Conservation (phyloP, 2,113 vertebrate species). For the Cochlearius cochlearius region DNA sequence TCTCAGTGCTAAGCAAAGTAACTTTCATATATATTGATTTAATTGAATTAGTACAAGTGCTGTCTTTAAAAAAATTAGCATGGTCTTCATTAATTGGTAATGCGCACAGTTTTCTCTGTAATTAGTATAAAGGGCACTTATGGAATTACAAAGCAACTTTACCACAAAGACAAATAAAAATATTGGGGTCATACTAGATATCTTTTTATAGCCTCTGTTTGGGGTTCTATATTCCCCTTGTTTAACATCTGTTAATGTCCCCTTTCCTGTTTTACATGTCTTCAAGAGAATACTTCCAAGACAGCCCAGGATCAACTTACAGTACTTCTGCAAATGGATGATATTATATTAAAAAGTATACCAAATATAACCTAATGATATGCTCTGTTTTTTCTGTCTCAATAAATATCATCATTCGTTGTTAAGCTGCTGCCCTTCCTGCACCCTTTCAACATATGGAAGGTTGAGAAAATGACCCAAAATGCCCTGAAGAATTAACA, state of each 20-base stretch:
- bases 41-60: neutral
- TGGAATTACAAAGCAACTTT: neutral
- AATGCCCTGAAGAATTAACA: constrained; percentile 17
- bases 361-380: neutral
- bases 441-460: constrained; percentile 41
- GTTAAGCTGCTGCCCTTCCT: constrained; percentile 44
- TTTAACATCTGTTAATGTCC: neutral
- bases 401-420: constrained; percentile 60
- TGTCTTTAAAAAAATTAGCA: neutral
- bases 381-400: constrained; percentile 48
- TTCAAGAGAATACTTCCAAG: neutral
- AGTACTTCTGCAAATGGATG: neutral
- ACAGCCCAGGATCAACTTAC: neutral
- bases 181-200: too few species aligned
- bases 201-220: neutral
- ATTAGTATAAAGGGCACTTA: neutral
- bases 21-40: neutral
- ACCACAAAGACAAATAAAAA: neutral
- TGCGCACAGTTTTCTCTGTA: neutral
- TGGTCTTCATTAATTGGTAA: neutral
- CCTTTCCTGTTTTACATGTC: neutral
- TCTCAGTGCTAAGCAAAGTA: neutral
- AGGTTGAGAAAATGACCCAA: constrained; percentile 34
- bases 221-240: neutral
- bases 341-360: neutral